Evolutionary conservation across 2,888 invertebrate species (phyloP).

Genomic region (Pristionchus mayeri): DNA sequence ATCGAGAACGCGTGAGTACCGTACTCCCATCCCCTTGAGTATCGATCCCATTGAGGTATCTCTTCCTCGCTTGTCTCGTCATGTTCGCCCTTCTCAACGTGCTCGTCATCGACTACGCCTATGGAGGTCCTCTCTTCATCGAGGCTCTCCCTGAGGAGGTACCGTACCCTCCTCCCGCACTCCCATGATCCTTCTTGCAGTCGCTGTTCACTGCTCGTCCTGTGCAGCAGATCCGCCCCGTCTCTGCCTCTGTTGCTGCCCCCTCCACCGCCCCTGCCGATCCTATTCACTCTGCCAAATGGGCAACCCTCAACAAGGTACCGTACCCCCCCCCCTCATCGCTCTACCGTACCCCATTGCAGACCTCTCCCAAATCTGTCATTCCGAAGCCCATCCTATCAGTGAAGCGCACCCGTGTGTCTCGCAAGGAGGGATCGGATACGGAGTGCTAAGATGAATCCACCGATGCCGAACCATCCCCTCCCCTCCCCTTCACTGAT

Average conservation of each 20-base stretch:
- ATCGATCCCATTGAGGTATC: constrained; percentile 27
- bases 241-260: constrained; percentile 12
- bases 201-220: constrained; percentile 8
- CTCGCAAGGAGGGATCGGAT: constrained; percentile 33
- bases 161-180: neutral
- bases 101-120: constrained; percentile 40
- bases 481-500: neutral
- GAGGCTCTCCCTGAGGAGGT: constrained; percentile 6
- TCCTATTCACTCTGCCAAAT: constrained; percentile 32
- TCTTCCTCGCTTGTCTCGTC: constrained; percentile 33
- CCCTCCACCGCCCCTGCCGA: neutral
- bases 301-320: constrained; percentile 17
- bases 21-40: neutral
- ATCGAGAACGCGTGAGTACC: constrained; percentile 29
- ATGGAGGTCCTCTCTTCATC: constrained; percentile 33
- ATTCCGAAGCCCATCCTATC: constrained; percentile 1
- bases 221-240: neutral
- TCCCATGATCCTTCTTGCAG: neutral
- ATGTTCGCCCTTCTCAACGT: constrained; percentile 28
- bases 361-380: neutral
- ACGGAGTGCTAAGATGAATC: constrained; percentile 27
- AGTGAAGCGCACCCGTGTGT: neutral
- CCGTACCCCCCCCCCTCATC: neutral
- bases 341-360: neutral
- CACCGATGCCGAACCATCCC: neutral